These are phyloP conservation scores for Erpetoichthys calabaricus DNA, from an alignment of 2,797 vertebrate species.

Conservation along the genomic window DNA sequence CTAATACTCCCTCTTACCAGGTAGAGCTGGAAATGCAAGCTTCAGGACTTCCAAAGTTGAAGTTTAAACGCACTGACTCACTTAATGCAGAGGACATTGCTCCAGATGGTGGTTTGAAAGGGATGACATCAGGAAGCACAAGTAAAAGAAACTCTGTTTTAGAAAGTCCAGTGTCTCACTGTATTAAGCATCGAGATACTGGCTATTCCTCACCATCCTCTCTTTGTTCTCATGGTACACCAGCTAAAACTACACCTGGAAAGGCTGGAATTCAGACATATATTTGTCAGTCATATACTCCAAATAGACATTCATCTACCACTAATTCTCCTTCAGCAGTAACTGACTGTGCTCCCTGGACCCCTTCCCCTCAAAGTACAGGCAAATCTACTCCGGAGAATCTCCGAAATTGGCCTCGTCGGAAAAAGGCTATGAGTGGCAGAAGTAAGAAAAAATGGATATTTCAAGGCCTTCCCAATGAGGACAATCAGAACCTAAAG, in stretches of 20 bases:
- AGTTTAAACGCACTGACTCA: conserved; percentile 61
- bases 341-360: conserved; percentile 44
- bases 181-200: conserved; percentile 49
- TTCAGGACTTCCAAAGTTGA: conserved; percentile 77
- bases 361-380: conserved; percentile 72
- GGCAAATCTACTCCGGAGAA: conserved; percentile 69
- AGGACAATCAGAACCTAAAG: conserved; percentile 21
- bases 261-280: conserved; percentile 67
- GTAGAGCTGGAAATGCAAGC: conserved; percentile 79
- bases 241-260: conserved; percentile 60
- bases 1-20: conserved; percentile 49
- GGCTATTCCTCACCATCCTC: conserved; percentile 57
- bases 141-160: conserved; percentile 24
- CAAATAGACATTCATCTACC: conserved; percentile 48
- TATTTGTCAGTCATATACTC: conserved; percentile 87
- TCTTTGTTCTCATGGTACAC: conserved; percentile 47
- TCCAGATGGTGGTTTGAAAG: conserved; percentile 15
- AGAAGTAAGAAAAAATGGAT: conserved; percentile 26
- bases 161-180: conserved; percentile 39
- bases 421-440: conserved; percentile 52
- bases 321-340: conserved; percentile 46
- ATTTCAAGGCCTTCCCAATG: conserved; percentile 20
- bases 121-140: conserved; percentile 3
- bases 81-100: conserved; percentile 23
- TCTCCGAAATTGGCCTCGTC: conserved; percentile 83